These are phyloP conservation scores for Hemichromis elongatus DNA, from an alignment of 2,113 vertebrate species.

Conservation along the genomic window DNA sequence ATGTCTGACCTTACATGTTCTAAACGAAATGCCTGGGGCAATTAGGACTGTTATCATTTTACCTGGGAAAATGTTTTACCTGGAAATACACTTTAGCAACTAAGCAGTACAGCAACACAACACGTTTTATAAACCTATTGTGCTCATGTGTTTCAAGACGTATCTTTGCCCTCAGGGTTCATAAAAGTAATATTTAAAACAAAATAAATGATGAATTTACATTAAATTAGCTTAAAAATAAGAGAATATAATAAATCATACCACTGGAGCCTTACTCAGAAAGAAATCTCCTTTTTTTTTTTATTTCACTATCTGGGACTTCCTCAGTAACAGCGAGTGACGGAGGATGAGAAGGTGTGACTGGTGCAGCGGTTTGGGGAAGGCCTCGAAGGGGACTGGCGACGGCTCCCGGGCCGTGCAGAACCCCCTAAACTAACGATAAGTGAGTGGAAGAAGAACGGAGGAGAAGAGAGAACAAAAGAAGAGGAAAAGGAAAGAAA, in stretches of 20 bases:
- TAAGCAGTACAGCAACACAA: not conserved
- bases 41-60: constrained; percentile 12
- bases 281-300: not conserved
- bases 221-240: not conserved
- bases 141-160: not conserved
- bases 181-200: not conserved
- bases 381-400: no score
- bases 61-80: not conserved
- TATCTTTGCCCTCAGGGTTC: not conserved
- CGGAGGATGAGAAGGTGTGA: no score
- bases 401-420: no score
- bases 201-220: not conserved
- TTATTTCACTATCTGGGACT: no score
- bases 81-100: not conserved
- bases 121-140: not conserved
- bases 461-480: no score
- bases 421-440: no score
- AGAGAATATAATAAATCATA: not conserved
- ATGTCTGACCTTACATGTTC: constrained; percentile 8
- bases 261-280: not conserved
- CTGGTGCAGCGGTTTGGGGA: no score
- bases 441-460: no score
- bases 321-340: no score
- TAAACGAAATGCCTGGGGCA: not conserved
- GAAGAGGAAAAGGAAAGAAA: no score